phyloP scores from a whole-genome alignment of 2,797 vertebrate species.

The Gadopsis marmoratus region DNA sequence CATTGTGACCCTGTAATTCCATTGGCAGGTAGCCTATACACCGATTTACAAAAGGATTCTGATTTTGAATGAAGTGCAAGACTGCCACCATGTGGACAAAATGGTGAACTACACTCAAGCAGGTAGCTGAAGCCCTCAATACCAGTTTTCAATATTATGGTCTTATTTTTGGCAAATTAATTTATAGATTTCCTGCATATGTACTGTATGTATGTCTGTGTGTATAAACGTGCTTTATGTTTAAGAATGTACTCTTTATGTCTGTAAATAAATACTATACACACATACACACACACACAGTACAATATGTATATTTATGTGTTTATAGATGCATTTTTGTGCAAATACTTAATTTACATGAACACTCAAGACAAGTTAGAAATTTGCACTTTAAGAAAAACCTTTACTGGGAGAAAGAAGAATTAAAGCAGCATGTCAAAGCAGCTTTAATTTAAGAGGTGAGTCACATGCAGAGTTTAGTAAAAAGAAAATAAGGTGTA shows the following conservation, averaged over 20 bases:
- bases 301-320: neutral
- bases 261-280: neutral
- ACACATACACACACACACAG: neutral
- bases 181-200: neutral
- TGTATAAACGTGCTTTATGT: neutral
- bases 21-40: neutral
- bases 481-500: neutral
- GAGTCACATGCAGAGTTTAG: neutral
- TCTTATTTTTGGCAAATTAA: neutral
- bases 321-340: neutral
- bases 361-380: neutral
- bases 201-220: neutral
- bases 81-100: slow-evolving; percentile 65
- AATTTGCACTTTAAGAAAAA: neutral
- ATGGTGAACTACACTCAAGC: neutral
- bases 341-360: neutral
- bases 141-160: neutral
- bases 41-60: neutral
- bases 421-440: neutral
- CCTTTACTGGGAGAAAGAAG: too few species aligned
- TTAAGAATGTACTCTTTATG: neutral
- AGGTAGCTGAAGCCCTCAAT: neutral
- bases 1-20: slow-evolving; percentile 19
- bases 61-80: slow-evolving; percentile 48
- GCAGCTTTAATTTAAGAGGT: neutral